Conservation (phyloP, 2,888 invertebrate genomes). For the Euspilapteryx auroguttella region DNA sequence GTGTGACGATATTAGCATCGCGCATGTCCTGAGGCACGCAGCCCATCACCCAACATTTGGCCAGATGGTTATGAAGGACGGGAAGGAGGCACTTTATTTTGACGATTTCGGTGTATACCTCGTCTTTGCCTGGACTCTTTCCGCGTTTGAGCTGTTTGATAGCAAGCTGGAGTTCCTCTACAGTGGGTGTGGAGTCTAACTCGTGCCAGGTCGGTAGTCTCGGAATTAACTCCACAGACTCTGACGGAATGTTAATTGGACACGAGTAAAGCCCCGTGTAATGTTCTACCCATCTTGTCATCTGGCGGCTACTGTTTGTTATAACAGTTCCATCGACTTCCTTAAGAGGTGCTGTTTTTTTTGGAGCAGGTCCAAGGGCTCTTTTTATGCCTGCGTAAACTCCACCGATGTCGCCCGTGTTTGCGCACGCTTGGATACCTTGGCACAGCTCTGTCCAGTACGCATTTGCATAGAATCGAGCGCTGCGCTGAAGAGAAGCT, state of each 20-base stretch:
- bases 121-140: constrained; percentile 3
- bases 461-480: constrained; percentile 1
- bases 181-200: constrained; percentile 1
- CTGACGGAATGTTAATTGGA: not conserved
- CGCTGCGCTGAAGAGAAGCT: not conserved
- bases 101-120: constrained; percentile 1
- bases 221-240: too few species aligned
- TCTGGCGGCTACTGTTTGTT: not conserved
- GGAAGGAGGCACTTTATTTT: constrained; percentile 1
- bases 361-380: not conserved
- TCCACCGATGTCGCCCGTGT: not conserved
- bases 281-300: not conserved
- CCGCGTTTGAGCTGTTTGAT: constrained; percentile 2
- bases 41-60: constrained; percentile 1
- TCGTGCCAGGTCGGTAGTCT: not conserved
- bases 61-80: not conserved
- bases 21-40: constrained; percentile 5
- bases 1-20: constrained; percentile 3
- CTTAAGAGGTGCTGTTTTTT: not conserved
- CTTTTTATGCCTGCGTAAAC: not conserved
- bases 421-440: not conserved
- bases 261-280: not conserved
- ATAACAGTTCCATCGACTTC: not conserved
- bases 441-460: not conserved
- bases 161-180: not conserved